These are phyloP conservation scores for Grammomys dolichurus DNA, from an alignment of 2,113 vertebrate species.

Conservation along the genomic window DNA sequence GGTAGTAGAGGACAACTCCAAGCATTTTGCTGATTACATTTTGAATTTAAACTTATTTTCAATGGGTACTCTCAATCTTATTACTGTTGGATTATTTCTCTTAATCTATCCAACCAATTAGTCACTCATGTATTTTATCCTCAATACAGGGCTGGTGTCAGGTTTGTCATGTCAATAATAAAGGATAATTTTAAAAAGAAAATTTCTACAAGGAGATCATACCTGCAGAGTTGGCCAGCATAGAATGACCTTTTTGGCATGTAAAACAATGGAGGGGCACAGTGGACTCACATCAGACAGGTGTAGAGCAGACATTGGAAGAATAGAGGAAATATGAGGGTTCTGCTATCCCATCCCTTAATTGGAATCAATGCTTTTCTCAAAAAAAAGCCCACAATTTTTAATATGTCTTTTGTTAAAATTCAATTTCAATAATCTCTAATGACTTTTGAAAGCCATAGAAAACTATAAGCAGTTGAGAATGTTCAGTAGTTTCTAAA, in stretches of 20 bases:
- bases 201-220: background rate
- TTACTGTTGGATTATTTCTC: slow-evolving; percentile 12
- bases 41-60: slow-evolving; percentile 1
- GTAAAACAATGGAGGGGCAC: background rate
- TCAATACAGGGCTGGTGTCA: background rate
- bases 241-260: background rate
- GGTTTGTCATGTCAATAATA: background rate
- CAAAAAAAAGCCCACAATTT: background rate
- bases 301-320: background rate
- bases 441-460: background rate
- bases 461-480: background rate
- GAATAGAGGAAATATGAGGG: background rate
- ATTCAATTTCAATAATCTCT: background rate
- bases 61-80: background rate
- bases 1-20: background rate
- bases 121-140: background rate
- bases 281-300: background rate
- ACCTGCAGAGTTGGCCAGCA: fast-evolving
- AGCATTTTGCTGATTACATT: background rate
- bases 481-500: background rate
- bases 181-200: background rate
- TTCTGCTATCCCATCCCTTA: too few species aligned
- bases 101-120: background rate
- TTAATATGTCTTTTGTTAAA: background rate
- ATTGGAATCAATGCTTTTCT: background rate